Conservation (phyloP, 2,113 vertebrate genomes). For the Prunella himalayana region DNA sequence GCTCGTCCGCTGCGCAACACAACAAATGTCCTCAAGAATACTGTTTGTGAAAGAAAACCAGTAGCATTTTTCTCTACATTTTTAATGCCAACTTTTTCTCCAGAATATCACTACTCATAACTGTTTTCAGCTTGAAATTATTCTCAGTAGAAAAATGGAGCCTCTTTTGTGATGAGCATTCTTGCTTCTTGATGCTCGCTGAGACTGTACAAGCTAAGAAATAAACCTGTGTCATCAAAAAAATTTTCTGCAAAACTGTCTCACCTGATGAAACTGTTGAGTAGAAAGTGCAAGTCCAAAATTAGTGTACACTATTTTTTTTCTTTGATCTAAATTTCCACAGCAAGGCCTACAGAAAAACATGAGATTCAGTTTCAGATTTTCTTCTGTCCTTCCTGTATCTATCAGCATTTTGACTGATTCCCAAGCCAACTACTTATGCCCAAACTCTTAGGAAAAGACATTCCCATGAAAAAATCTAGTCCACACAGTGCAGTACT, state of each 20-base stretch:
- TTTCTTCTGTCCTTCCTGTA: neutral
- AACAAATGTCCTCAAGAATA: neutral
- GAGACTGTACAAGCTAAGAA: neutral
- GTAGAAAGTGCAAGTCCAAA: neutral
- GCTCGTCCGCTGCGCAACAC: fast-evolving
- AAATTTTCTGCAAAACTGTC: neutral
- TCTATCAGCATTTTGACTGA: neutral
- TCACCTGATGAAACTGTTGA: neutral
- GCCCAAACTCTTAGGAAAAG: neutral
- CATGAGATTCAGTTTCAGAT: neutral
- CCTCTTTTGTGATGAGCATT: neutral
- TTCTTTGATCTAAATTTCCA: neutral
- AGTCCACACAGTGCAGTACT: neutral
- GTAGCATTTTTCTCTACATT: neutral
- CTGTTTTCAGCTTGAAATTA: neutral
- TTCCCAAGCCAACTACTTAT: neutral
- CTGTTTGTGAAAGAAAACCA: neutral
- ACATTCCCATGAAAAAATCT: neutral
- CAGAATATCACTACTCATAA: neutral
- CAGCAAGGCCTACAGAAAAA: neutral
- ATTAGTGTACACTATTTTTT: neutral
- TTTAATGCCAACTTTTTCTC: neutral
- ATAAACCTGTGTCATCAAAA: neutral
- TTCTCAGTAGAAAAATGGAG: neutral
- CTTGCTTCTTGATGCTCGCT: neutral